Percentiles rank a stretch among this genome's conserved stretches.
These are phyloP conservation scores for Hylia prasina DNA, from an alignment of 2,113 vertebrate species.

Conservation along the genomic window DNA sequence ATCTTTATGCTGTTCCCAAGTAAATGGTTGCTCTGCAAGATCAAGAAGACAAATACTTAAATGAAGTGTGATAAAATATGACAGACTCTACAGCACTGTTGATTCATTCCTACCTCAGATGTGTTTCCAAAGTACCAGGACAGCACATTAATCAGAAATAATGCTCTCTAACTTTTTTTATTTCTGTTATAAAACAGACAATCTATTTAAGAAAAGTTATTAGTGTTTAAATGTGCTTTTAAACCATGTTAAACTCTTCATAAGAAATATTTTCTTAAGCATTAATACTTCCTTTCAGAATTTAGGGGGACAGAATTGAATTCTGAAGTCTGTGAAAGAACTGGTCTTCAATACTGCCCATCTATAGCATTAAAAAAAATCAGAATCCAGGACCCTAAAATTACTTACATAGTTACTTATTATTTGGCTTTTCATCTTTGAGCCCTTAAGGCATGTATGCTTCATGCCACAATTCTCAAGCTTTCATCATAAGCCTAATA, in stretches of 20 bases:
- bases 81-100: background rate
- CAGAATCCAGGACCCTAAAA: background rate
- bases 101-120: conserved; percentile 19
- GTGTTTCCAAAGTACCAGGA: conserved; percentile 5
- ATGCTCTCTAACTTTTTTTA: background rate
- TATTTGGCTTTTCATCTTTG: background rate
- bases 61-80: background rate
- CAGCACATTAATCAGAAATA: background rate
- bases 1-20: background rate
- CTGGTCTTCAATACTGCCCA: background rate
- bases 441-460: background rate
- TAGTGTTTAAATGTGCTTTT: background rate
- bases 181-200: background rate
- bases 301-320: background rate
- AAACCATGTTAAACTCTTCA: background rate
- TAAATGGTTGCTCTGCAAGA: background rate
- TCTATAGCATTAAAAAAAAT: background rate
- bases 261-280: background rate
- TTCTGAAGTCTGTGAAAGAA: background rate
- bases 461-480: background rate
- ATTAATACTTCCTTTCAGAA: background rate
- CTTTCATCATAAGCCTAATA: background rate
- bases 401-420: background rate
- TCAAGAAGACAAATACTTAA: background rate
- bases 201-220: conserved; percentile 1